Percentiles rank a stretch among this genome's conserved stretches.
Conservation (phyloP, 2,888 invertebrate species). For the Drosophila birchii region DNA sequence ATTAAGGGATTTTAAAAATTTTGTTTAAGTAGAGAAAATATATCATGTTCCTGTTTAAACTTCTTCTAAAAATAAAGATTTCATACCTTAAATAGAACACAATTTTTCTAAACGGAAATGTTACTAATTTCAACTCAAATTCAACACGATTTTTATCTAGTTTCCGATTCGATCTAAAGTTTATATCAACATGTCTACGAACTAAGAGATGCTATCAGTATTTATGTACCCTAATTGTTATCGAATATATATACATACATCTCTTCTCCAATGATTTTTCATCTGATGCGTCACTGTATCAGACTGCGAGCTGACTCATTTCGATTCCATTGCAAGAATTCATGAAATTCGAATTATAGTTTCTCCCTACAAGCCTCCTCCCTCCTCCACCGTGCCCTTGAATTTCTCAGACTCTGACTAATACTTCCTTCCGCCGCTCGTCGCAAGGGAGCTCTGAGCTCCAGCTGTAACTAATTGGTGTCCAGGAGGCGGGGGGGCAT, state of each 20-base stretch:
- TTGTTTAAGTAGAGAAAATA: no score
- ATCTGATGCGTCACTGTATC: conserved; percentile 50
- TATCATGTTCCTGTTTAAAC: not conserved
- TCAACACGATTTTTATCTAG: not conserved
- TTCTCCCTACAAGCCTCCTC: conserved; percentile 19
- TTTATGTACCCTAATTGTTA: conserved; percentile 3
- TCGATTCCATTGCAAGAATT: conserved; percentile 52
- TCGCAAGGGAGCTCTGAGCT: conserved; percentile 2
- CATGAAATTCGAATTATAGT: conserved; percentile 54
- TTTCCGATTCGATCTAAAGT: not conserved
- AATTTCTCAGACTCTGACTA: conserved; percentile 58
- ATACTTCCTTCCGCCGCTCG: conserved; percentile 72
- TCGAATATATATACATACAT: not conserved
- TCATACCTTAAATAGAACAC: not conserved
- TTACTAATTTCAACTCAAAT: not conserved
- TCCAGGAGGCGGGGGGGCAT: conserved; percentile 21
- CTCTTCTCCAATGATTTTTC: conserved; percentile 1
- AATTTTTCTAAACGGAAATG: not conserved
- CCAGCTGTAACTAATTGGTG: conserved; percentile 71
- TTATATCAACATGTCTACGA: not conserved
- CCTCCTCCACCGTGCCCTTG: conserved; percentile 61
- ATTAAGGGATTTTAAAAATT: not conserved
- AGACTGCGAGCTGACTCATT: conserved; percentile 52
- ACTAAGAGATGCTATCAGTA: conserved; percentile 10
- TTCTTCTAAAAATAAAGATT: not conserved